phyloP scores from a whole-genome alignment of 2,888 invertebrate species.

The Ochropleura plecta region DNA sequence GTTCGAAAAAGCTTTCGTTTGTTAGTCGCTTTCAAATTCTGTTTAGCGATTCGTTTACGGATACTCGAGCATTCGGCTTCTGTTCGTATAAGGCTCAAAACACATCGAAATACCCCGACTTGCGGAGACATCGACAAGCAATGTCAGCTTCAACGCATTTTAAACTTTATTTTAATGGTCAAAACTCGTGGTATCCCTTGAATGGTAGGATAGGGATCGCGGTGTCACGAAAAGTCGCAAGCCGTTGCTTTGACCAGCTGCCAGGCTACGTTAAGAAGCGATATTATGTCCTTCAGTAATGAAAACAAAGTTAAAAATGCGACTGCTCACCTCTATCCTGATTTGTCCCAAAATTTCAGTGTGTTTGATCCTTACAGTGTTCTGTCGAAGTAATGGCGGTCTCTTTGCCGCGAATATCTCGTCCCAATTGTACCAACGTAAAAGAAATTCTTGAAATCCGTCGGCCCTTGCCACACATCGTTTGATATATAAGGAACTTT shows the following conservation, averaged over 20 bases:
- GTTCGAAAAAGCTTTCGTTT: slow-evolving; percentile 74
- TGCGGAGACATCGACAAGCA: too few relatives aligned
- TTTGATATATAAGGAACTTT: slow-evolving; percentile 59
- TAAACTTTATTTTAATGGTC: background rate
- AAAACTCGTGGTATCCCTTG: background rate
- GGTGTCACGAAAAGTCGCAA: background rate
- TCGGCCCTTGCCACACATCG: slow-evolving; percentile 49
- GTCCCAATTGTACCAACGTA: slow-evolving; percentile 44
- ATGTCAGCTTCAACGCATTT: background rate
- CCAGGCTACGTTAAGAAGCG: background rate
- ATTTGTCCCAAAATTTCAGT: background rate
- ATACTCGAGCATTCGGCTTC: slow-evolving; percentile 64
- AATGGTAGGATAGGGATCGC: background rate
- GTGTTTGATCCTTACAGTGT: slow-evolving; percentile 27
- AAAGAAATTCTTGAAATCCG: slow-evolving; percentile 44
- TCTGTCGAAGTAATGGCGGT: slow-evolving; percentile 58
- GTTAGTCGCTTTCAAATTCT: slow-evolving; percentile 72
- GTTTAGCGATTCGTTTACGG: slow-evolving; percentile 74
- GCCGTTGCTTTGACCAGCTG: background rate
- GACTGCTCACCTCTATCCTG: background rate
- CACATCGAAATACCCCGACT: background rate
- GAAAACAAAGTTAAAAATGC: background rate
- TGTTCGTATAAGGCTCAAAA: slow-evolving; percentile 46
- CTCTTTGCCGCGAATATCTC: slow-evolving; percentile 55
- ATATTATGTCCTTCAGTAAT: background rate